A percentile compares a stretch with the other conserved stretches of the same genome.
Evolutionary conservation across 1,140 invertebrate species (phyloP).

Genomic region (Pogonomyrmex barbatus): DNA sequence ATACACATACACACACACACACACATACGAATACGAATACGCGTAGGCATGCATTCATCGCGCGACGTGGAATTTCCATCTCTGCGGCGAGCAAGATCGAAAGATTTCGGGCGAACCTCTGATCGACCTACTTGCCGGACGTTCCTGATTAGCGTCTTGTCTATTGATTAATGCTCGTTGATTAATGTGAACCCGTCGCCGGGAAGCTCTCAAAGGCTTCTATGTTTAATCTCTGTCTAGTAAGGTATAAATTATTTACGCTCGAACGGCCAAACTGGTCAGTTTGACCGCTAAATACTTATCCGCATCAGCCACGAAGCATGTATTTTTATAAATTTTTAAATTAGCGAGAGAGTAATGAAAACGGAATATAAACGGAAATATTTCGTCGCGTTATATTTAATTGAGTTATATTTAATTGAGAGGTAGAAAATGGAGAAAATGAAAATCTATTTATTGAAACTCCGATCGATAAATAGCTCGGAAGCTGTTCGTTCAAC

Average conservation of each 20-base stretch:
- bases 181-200: conserved; percentile 47
- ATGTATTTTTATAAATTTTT: conserved; percentile 41
- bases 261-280: conserved; percentile 56
- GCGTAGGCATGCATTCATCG: conserved; percentile 54
- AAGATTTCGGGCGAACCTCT: conserved; percentile 56
- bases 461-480: not conserved
- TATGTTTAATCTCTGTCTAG: conserved; percentile 57
- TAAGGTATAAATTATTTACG: conserved; percentile 53
- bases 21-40: not conserved
- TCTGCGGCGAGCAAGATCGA: conserved; percentile 69
- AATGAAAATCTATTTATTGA: conserved; percentile 6
- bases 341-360: conserved; percentile 6
- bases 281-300: conserved; percentile 41
- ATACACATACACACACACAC: conserved; percentile 45
- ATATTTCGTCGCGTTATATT: not conserved
- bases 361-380: not conserved
- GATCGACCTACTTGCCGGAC: conserved; percentile 68
- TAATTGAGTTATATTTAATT: not conserved
- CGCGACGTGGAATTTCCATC: conserved; percentile 67
- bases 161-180: conserved; percentile 59
- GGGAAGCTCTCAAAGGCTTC: conserved; percentile 57
- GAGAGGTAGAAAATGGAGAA: not conserved
- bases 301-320: conserved; percentile 13
- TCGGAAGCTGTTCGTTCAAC: not conserved
- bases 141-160: conserved; percentile 66